Base-by-base conservation (phyloP, 1,140 invertebrate species). In the Drosophila persimilis region DNA sequence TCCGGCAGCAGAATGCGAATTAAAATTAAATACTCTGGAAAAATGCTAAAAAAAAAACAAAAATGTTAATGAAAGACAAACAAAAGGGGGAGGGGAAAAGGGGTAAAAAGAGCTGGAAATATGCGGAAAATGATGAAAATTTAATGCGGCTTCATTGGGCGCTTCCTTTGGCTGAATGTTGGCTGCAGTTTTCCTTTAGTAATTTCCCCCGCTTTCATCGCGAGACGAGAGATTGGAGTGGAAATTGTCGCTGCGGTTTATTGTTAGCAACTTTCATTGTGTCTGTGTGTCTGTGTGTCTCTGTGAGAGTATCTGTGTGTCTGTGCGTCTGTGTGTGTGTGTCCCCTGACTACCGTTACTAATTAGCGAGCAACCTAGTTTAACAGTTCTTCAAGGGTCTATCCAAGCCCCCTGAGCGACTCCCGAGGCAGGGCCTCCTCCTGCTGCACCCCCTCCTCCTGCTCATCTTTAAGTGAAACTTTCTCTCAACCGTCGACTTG, bases 331-430 rank as follows among this genome's bases (percentile, higher is more conserved):
- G 51, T 54, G 51, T 24, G 20, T 45, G 60, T 58, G 50, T 46
- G 48, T 48, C 81, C 81, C 81, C 64, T 64, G 81, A 85, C 77
- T 71, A 74, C 61, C 77, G 73, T 86, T 54, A 85, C 81, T 85
- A 85, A 85, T 85, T 85, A 85, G 81, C 65, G 81, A 47, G 83
- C 77, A 86, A 85, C 81, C 81, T 80, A 85, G 81, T 85, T 85
- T 81, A 86, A 81, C 81, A 85, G 81, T 86, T 86, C 81, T 77
- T 81, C 61, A 73, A 74, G 64, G 39, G 46, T 76, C 70, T 85
- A 73, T 67, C 63, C 54, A 29, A 26, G 15, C 31, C 41, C 48
- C 43, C 54, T 9, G 31, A 24, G 20, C 35, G 35, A 31, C 70
- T 52, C 29, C 71, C 57, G 52, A 24, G 22, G 39, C 43, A n/a